phyloP scores from a whole-genome alignment of 2,797 vertebrate genomes.

The Anabacerthia variegaticeps region DNA sequence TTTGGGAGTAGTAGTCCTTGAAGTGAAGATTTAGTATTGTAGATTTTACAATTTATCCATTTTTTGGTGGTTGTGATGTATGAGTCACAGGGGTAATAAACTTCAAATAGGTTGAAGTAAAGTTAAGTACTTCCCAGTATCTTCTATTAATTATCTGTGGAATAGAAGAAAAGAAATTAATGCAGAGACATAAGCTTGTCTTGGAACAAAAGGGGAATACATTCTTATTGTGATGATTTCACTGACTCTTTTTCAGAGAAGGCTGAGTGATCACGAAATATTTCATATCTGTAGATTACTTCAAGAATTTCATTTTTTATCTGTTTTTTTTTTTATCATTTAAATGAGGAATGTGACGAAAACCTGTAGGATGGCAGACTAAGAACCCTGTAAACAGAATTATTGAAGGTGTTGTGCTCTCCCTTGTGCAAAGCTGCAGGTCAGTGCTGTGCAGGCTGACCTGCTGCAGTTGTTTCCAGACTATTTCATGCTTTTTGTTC shows the following conservation, averaged over 20 bases:
- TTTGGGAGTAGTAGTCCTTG: constrained; percentile 73
- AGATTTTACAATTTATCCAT: constrained; percentile 77
- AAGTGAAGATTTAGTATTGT: constrained; percentile 73
- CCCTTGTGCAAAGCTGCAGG: not conserved
- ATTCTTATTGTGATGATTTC: constrained; percentile 40
- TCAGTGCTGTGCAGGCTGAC: not conserved
- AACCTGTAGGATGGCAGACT: not conserved
- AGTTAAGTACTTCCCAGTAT: constrained; percentile 72
- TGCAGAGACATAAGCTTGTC: constrained; percentile 60
- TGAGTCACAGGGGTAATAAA: constrained; percentile 76
- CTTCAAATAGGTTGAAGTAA: constrained; percentile 73
- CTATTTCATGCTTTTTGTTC: constrained; percentile 31
- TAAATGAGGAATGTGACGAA: not conserved
- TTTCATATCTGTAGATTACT: constrained; percentile 7
- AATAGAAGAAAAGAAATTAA: constrained; percentile 75
- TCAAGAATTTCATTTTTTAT: not conserved
- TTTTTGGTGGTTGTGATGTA: constrained; percentile 69
- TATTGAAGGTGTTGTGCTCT: not conserved
- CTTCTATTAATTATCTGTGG: constrained; percentile 76
- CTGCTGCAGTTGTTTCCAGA: not conserved
- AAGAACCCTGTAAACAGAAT: not conserved
- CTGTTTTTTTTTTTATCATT: not conserved
- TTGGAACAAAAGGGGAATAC: constrained; percentile 57
- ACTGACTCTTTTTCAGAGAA: constrained; percentile 7
- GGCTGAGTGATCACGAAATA: constrained; percentile 45